phyloP scores from a whole-genome alignment of 2,113 vertebrate genomes.

The Probosciger aterrimus region DNA sequence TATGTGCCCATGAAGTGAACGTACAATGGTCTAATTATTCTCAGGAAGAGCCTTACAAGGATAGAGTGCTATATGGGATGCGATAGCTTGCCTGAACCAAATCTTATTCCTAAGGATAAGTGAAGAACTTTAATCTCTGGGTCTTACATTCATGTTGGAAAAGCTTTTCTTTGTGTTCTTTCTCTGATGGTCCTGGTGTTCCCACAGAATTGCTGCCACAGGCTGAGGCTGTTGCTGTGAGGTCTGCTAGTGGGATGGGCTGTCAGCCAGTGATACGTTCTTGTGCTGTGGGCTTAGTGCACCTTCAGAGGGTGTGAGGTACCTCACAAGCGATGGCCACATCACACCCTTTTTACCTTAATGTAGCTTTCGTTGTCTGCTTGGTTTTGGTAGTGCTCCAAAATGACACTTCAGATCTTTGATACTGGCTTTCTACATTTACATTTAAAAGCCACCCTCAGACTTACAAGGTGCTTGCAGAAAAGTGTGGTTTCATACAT shows the following conservation, averaged over 20 bases:
- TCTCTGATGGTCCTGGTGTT: neutral
- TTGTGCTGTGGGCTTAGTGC: fast-evolving
- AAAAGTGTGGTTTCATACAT: neutral
- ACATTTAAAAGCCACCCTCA: neutral
- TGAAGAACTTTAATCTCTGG: neutral
- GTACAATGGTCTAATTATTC: neutral
- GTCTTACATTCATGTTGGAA: neutral
- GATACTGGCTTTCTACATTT: neutral
- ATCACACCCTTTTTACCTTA: neutral
- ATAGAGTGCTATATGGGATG: neutral
- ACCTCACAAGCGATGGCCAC: neutral
- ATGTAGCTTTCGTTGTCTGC: neutral
- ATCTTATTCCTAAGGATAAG: neutral
- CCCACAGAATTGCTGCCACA: neutral
- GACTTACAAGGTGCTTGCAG: neutral
- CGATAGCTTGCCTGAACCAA: neutral
- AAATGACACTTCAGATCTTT: neutral
- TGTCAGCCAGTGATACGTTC: neutral
- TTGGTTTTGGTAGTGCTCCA: neutral
- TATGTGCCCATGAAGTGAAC: neutral
- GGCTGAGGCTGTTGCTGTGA: neutral
- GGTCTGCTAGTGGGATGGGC: neutral
- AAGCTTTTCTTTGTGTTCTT: neutral
- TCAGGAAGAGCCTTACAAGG: neutral
- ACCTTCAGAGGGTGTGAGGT: neutral